Conservation (phyloP, 2,888 invertebrate species). For the Plemyria rubiginata region DNA sequence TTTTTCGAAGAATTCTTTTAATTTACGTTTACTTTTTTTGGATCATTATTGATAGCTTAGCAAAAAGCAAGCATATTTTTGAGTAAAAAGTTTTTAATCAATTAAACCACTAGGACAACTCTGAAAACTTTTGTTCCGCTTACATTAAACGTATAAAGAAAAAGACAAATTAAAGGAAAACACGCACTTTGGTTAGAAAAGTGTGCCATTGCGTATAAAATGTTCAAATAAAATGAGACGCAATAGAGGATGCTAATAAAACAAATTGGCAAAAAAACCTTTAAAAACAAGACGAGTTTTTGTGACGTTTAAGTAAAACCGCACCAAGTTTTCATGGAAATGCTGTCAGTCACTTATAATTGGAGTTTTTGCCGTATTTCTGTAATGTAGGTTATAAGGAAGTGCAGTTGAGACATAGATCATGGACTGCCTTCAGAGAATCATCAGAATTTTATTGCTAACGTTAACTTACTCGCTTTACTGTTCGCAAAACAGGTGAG, state of each 20-base stretch:
- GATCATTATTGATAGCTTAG: neutral
- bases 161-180: neutral
- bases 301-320: conserved; percentile 41
- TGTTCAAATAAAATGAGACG: conserved; percentile 16
- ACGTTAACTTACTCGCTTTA: conserved; percentile 42
- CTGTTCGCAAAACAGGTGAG: conserved; percentile 39
- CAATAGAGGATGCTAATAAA: conserved; percentile 34
- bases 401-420: conserved; percentile 54
- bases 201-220: neutral
- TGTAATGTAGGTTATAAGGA: conserved; percentile 59
- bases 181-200: neutral
- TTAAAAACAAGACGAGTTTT: conserved; percentile 35
- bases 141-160: too few species aligned
- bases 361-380: conserved; percentile 56
- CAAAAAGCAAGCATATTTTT: too few species aligned
- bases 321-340: conserved; percentile 59
- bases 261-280: conserved; percentile 39
- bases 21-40: neutral
- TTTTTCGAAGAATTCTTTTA: conserved; percentile 12
- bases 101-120: too few species aligned
- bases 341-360: conserved; percentile 56
- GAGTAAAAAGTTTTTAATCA: too few species aligned
- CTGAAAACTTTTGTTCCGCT: too few species aligned
- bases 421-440: conserved; percentile 49
- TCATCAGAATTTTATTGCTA: conserved; percentile 51